phyloP scores from a whole-genome alignment of 2,888 invertebrate genomes.

The Laspeyria flexula region DNA sequence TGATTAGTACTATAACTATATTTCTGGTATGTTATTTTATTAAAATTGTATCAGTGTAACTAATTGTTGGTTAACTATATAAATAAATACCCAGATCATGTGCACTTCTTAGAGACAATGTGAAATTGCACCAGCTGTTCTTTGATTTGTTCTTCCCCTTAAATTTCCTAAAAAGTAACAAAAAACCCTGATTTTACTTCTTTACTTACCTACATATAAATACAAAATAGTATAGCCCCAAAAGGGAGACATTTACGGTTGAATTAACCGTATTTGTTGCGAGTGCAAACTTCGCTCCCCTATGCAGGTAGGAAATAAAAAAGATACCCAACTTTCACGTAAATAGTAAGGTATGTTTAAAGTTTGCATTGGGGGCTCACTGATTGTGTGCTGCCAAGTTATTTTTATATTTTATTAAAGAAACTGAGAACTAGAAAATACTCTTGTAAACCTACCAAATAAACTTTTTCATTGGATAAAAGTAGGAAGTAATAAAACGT shows the following conservation, averaged over 20 bases:
- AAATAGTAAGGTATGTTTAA: conserved; percentile 68
- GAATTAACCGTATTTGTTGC: conserved; percentile 58
- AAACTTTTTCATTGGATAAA: too few species aligned
- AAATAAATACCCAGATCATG: too few species aligned
- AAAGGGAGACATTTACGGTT: conserved; percentile 50
- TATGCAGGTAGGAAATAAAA: conserved; percentile 54
- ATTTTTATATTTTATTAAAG: too few species aligned
- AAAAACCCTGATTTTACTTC: conserved; percentile 2
- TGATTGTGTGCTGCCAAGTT: conserved; percentile 51
- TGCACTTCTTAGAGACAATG: background rate
- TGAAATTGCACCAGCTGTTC: background rate
- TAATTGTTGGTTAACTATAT: too few species aligned
- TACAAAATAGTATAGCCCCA: conserved; percentile 19
- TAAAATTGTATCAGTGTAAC: too few species aligned
- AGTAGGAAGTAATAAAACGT: too few species aligned
- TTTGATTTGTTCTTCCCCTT: background rate
- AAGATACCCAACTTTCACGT: conserved; percentile 60
- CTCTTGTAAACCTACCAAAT: too few species aligned
- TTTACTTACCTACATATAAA: conserved; percentile 6
- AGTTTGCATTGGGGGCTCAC: conserved; percentile 51
- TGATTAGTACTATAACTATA: too few species aligned
- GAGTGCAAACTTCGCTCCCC: conserved; percentile 53
- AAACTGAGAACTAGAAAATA: too few species aligned
- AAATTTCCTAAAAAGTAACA: background rate
- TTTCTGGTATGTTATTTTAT: too few species aligned